These are phyloP conservation scores for Kryptolebias marmoratus DNA, from an alignment of 2,113 vertebrate genomes.

Conservation along the genomic window DNA sequence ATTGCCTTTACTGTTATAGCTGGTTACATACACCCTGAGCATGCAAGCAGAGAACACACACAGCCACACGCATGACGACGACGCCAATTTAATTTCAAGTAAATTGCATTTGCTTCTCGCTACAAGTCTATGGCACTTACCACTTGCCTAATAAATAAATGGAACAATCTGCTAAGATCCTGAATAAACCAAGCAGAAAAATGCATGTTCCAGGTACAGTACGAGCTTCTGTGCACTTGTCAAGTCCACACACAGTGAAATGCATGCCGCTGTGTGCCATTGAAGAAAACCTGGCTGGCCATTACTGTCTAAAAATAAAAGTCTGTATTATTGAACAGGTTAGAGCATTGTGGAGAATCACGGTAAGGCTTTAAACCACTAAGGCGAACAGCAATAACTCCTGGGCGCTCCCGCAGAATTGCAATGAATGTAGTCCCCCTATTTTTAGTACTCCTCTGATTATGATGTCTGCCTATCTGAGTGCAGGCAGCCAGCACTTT, in stretches of 20 bases:
- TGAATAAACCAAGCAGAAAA: conserved; percentile 27
- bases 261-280: conserved; percentile 17
- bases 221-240: neutral
- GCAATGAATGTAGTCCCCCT: conserved; percentile 55
- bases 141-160: conserved; percentile 48
- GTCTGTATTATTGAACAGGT: conserved; percentile 55
- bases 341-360: conserved; percentile 10
- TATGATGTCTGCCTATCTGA: conserved; percentile 69
- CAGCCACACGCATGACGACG: conserved; percentile 2
- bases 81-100: conserved; percentile 18
- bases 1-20: neutral
- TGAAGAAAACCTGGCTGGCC: conserved; percentile 26
- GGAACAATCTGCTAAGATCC: neutral
- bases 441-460: conserved; percentile 74
- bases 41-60: neutral
- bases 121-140: neutral
- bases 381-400: conserved; percentile 45
- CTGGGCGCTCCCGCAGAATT: conserved; percentile 47
- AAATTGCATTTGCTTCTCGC: conserved; percentile 12
- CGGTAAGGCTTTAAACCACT: conserved; percentile 21
- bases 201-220: conserved; percentile 40
- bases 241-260: neutral
- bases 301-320: conserved; percentile 58
- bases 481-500: conserved; percentile 65
- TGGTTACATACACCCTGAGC: conserved; percentile 4